Base-by-base conservation (phyloP, 2,888 invertebrate species). In the Gymnocheta viridis region DNA sequence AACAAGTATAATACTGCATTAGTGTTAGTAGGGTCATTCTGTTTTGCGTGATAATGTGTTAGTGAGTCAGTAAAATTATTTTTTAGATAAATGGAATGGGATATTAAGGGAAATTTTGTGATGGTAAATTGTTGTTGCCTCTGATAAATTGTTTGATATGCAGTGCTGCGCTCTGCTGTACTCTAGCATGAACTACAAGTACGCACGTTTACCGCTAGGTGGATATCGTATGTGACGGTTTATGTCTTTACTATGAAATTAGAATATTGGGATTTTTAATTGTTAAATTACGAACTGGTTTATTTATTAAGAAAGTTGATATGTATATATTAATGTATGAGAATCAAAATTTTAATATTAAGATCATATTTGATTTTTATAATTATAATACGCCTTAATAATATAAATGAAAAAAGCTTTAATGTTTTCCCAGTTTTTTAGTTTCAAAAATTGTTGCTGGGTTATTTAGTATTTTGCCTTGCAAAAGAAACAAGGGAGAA, bases 91-190 rank as follows among this genome's bases (percentile, higher is more conserved):
- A 62, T 58, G 32, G 17, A 17, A 10, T 51, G 67, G 62, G 60
- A 56, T n/a, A n/a, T 2, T 41, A 22, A 51, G 82, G 84, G 81
- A 82, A 79, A 80, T 80, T 82, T 10, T 27, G 6, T 54, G 22
- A n/a, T n/a, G 1, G 4, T 14, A 27, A 17, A 51, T 76, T 72
- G 69, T 67, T 32, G 67, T 66, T 81, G 82, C 12, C 41, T 70
- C 7, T 17, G 67, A 17, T 32, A 74, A 38, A 27, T 10, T 2
- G 4, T 12, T 12, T 10, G 2, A 29, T 10, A 17, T 4, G n/a
- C 14, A 22, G 64, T 70, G 76, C 35, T 79, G 79, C 83, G 82
- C 82, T 73, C 89, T 89, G 76, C 12, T 41, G 88, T 47, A 22
- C 60, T 60, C 2, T 5, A 2, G 6, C 0, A 1, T 79, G 80